Percentiles rank a stretch among this genome's conserved stretches.
These are phyloP conservation scores for Pelecanus crispus DNA, from an alignment of 2,113 vertebrate species.

Conservation along the genomic window DNA sequence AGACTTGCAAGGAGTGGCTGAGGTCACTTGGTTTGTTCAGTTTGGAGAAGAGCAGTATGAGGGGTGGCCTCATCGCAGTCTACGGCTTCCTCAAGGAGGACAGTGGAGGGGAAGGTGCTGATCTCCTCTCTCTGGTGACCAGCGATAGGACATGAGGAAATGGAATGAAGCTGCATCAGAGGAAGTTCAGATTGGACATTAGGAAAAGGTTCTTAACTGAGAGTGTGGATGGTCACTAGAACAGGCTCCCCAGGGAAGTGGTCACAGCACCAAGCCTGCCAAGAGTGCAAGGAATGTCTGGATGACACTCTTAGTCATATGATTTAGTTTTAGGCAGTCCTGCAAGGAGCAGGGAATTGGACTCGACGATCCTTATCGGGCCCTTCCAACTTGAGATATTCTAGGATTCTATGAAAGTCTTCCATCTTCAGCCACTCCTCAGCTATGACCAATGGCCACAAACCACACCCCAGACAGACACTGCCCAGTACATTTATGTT, in stretches of 20 bases:
- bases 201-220: neutral
- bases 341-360: neutral
- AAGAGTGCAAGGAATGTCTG: neutral
- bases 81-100: neutral
- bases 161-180: neutral
- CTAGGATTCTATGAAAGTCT: neutral
- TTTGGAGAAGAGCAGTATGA: neutral
- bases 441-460: neutral
- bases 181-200: neutral
- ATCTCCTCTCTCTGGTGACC: neutral
- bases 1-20: neutral
- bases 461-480: neutral
- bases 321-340: neutral
- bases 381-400: neutral
- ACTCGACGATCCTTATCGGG: neutral
- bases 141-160: neutral
- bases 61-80: neutral
- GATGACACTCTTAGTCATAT: neutral
- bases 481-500: neutral
- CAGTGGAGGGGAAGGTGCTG: neutral
- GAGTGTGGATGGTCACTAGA: neutral
- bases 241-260: neutral
- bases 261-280: neutral
- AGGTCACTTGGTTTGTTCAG: neutral
- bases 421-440: neutral